These are phyloP conservation scores for Chironomus striatipennis DNA, from an alignment of 1,140 invertebrate genomes.

Conservation along the genomic window DNA sequence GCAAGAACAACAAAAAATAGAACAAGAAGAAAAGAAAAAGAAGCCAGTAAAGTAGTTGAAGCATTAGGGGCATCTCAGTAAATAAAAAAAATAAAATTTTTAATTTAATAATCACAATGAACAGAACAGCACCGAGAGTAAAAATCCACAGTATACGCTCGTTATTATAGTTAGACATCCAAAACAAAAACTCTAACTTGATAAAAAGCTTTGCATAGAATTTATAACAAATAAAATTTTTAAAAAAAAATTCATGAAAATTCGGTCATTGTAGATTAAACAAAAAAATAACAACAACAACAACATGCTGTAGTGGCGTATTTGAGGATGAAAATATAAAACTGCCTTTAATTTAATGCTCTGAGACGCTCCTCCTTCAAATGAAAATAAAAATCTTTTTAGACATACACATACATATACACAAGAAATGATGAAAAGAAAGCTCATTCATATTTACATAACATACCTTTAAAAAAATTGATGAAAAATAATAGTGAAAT, in stretches of 20 bases:
- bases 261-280: too few relatives aligned
- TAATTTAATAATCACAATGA: not conserved
- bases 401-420: not conserved
- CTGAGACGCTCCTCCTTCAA: not conserved
- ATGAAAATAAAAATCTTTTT: not conserved
- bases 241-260: too few relatives aligned
- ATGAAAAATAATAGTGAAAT: not conserved
- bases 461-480: too few relatives aligned
- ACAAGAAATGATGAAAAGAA: too few relatives aligned
- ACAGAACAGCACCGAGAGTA: not conserved
- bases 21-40: not conserved
- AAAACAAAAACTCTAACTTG: too few relatives aligned
- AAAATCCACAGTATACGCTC: slow-evolving; percentile 1
- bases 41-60: not conserved
- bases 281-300: too few relatives aligned
- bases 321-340: not conserved
- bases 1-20: not conserved
- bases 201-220: too few relatives aligned
- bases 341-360: not conserved
- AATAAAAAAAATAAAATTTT: not conserved
- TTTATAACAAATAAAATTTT: too few relatives aligned
- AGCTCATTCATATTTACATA: too few relatives aligned
- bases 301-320: too few relatives aligned
- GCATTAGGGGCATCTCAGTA: not conserved
- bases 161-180: not conserved